Base-by-base conservation (phyloP, 2,113 vertebrate species). In the Paradoxurus hermaphroditus region DNA sequence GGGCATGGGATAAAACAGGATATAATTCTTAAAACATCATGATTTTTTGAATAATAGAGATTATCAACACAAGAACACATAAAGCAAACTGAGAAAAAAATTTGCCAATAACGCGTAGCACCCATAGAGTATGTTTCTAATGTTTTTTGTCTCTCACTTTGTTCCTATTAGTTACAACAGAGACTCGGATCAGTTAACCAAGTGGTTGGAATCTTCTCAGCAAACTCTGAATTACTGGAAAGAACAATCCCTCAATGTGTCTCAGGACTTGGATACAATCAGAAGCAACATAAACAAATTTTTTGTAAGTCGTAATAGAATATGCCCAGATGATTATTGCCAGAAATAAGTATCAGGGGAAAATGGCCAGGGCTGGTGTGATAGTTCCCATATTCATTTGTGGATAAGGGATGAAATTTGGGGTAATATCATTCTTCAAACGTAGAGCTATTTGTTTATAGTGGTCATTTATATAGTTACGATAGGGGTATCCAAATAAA, bases 151-250 rank as follows among this genome's bases (percentile, higher is more conserved):
- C 78, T 31, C 31, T 88, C 89, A 39, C 1, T 97, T 98, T 94
- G 67, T 11, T 97, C 49, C 67, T 92, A 78, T 70, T 98, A 99
- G 99, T 97, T 99, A 99, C 88, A 98, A 96, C 70, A 97, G 70
- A 56, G 99, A 99, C 94, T 99, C 98, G 0, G 98, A 98, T 13
- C 98, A 96, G 5, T 96, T 99, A 73, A 95, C 85, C 29, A 98
- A 98, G 34, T 99, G 99, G 99, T 98, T 99, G 98, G 97, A 97
- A 62, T 97, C 96, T 62, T 99, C 99, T 95, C 98, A 98, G 93
- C 99, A 98, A 77, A 97, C 98, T 39, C 97, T 99, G 73, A 98
- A 98, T 83, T 97, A 75, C 84, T 99, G 99, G 99, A 99, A 98
- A 39, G 98, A 98, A 49, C 98, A 99, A 36, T 98, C 98, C 31